Conservation (phyloP, 2,113 vertebrate genomes). For the Misgurnus mizolepis region DNA sequence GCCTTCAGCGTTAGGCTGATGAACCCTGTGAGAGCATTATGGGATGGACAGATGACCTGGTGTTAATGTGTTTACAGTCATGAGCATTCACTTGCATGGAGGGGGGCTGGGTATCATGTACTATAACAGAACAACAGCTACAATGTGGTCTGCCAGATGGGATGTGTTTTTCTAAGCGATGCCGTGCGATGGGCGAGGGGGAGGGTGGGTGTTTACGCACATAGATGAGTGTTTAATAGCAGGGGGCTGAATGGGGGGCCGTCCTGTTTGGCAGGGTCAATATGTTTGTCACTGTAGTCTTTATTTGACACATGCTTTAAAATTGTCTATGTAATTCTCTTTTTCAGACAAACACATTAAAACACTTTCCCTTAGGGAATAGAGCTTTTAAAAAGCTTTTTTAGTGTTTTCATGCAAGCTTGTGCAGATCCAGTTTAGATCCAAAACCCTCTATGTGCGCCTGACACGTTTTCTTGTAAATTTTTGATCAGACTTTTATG, state of each 20-base stretch:
- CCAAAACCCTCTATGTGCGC: too few species aligned
- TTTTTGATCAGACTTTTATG: too few species aligned
- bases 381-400: not conserved
- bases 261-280: too few species aligned
- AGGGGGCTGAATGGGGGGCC: not conserved
- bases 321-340: not conserved
- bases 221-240: conserved; percentile 29
- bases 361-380: conserved; percentile 7
- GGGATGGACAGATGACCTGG: conserved; percentile 1
- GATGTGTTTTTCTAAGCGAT: conserved; percentile 3
- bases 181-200: not conserved
- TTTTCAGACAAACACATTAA: not conserved
- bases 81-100: not conserved
- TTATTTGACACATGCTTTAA: not conserved
- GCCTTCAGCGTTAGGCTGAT: conserved; percentile 41
- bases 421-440: too few species aligned
- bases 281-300: not conserved
- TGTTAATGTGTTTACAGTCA: conserved; percentile 3
- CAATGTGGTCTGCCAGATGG: conserved; percentile 42
- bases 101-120: conserved; percentile 4
- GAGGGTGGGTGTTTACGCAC: conserved; percentile 26
- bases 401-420: too few species aligned
- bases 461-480: too few species aligned
- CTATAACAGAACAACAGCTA: conserved; percentile 12
- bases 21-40: conserved; percentile 42